Percentiles rank a stretch among this genome's conserved stretches.
phyloP scores from a whole-genome alignment of 2,113 vertebrate genomes.

The Thryonomys swinderianus region DNA sequence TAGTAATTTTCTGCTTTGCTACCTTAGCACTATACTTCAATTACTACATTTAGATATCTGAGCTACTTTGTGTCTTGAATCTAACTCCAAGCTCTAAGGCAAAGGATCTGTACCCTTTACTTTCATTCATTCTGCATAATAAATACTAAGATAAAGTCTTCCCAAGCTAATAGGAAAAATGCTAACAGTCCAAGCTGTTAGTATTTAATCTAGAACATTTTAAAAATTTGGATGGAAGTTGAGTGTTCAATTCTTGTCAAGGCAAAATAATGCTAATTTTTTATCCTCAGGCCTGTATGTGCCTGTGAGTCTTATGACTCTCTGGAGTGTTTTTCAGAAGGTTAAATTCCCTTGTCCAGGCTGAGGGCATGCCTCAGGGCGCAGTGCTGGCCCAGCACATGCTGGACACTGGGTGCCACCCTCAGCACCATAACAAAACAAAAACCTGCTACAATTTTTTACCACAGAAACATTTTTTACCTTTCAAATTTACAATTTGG shows the following conservation, averaged over 20 bases:
- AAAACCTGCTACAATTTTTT: neutral
- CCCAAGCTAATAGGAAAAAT: neutral
- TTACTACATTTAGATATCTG: neutral
- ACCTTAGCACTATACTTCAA: neutral
- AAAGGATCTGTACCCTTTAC: neutral
- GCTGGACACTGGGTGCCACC: too few species aligned
- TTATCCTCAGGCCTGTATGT: neutral
- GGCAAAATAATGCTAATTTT: neutral
- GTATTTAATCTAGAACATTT: slow-evolving; percentile 26
- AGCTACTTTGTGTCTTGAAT: neutral
- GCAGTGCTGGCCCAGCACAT: neutral
- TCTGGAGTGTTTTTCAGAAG: slow-evolving; percentile 5
- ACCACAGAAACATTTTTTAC: slow-evolving; percentile 81
- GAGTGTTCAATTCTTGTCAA: neutral
- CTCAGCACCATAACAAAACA: neutral
- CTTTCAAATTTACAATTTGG: slow-evolving; percentile 99
- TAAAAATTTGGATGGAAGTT: slow-evolving; percentile 29
- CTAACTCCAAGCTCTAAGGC: neutral
- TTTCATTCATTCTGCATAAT: neutral
- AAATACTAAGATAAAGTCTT: neutral
- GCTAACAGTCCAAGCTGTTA: neutral
- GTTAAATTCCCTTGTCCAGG: neutral
- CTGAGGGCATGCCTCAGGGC: neutral
- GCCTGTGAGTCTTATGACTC: neutral
- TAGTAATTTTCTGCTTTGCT: neutral